phyloP scores from a whole-genome alignment of 2,113 vertebrate species.

The Ivindomyrus marchei region DNA sequence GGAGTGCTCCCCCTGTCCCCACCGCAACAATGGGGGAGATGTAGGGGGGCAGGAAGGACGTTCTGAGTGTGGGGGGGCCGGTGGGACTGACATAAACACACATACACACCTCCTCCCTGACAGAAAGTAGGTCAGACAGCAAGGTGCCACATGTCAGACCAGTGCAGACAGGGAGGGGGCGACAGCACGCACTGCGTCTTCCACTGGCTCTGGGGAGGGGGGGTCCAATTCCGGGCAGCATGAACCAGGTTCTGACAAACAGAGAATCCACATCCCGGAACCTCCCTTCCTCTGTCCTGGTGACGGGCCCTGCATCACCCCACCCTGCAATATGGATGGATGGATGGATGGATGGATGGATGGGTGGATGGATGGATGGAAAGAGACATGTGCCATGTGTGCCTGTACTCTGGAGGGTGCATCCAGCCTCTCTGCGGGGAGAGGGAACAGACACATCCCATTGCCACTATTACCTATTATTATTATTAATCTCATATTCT shows the following conservation, averaged over 20 bases:
- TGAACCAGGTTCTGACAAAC: background rate
- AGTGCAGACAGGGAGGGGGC: background rate
- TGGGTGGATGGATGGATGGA: too few species aligned
- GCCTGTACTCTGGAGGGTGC: background rate
- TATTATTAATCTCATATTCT: background rate
- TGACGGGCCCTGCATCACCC: background rate
- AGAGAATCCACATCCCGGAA: background rate
- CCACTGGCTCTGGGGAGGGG: too few species aligned
- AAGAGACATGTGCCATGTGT: background rate
- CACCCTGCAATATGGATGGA: background rate
- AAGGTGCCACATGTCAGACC: background rate
- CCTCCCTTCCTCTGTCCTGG: background rate
- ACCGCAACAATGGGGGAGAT: background rate
- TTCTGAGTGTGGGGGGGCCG: background rate
- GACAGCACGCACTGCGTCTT: background rate
- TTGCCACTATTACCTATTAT: background rate
- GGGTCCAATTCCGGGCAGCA: background rate
- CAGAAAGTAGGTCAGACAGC: background rate
- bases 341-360: too few species aligned
- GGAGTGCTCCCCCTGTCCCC: background rate
- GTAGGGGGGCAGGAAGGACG: background rate
- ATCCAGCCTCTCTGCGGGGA: background rate
- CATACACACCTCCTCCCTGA: background rate
- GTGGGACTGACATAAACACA: background rate
- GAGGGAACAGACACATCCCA: background rate